Conservation (phyloP, 2,113 vertebrate genomes). For the Lutjanus erythropterus region DNA sequence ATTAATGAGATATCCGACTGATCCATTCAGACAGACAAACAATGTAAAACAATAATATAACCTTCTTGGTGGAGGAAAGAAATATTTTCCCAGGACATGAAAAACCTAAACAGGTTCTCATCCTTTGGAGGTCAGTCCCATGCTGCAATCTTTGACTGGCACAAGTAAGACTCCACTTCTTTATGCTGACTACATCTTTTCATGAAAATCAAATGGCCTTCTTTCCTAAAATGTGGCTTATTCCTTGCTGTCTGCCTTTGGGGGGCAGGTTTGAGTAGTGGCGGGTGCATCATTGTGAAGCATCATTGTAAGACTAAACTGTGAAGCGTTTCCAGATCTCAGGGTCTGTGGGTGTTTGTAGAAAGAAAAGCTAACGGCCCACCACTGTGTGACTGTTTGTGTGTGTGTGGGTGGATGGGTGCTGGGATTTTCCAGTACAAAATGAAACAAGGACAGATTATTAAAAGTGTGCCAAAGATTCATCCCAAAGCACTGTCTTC, state of each 20-base stretch:
- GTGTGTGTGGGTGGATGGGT: conserved; percentile 29
- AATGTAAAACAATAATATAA: conserved; percentile 33
- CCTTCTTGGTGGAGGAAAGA: conserved; percentile 8
- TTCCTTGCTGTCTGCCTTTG: conserved; percentile 16
- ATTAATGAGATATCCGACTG: conserved; percentile 26
- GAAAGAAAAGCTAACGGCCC: conserved; percentile 11
- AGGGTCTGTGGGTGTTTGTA: conserved; percentile 37
- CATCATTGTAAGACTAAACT: conserved; percentile 34
- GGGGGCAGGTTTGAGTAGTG: conserved; percentile 31
- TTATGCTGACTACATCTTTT: conserved; percentile 5
- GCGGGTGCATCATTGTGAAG: conserved; percentile 24
- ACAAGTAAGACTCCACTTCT: conserved; percentile 13
- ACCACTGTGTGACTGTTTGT: too few relatives aligned
- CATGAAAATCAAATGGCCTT: conserved; percentile 23
- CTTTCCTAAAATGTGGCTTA: background rate
- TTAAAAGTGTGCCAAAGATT: conserved; percentile 28
- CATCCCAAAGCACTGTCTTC: conserved; percentile 14
- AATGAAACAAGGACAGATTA: conserved; percentile 30
- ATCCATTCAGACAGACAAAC: conserved; percentile 1
- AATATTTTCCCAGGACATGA: conserved; percentile 51
- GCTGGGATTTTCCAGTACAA: conserved; percentile 32
- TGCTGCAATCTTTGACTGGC: background rate
- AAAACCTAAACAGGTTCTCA: conserved; percentile 33
- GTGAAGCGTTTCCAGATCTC: conserved; percentile 36
- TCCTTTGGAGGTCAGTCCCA: conserved; percentile 31